Conservation (phyloP, 2,797 vertebrate genomes). For the Smutsia temminckii region DNA sequence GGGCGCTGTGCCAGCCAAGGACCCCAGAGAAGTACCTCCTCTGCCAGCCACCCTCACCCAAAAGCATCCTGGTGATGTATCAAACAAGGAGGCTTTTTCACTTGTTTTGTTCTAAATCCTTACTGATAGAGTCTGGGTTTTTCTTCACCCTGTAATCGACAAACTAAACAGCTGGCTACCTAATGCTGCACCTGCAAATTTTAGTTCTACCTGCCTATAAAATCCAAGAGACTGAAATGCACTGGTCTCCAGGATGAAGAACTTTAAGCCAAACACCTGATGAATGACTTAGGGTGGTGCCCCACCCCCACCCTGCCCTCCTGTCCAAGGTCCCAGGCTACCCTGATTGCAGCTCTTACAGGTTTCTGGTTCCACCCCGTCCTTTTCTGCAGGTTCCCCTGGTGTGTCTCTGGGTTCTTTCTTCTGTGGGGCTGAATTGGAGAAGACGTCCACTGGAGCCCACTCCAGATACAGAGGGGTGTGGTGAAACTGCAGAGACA, state of each 20-base stretch:
- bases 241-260: not conserved
- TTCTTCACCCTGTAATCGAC: not conserved
- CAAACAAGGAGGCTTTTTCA: not conserved
- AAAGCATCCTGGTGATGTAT: fast-evolving
- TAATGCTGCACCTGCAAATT: fast-evolving
- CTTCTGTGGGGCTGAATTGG: conserved; percentile 77
- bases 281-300: fast-evolving
- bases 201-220: fast-evolving
- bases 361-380: not conserved
- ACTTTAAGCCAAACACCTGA: no score
- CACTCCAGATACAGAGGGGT: conserved; percentile 95
- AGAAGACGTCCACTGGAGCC: conserved; percentile 94
- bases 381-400: not conserved
- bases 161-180: not conserved
- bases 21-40: fast-evolving
- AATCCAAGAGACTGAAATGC: not conserved
- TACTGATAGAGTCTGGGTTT: fast-evolving
- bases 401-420: not conserved
- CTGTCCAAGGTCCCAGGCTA: fast-evolving
- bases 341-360: conserved; percentile 46
- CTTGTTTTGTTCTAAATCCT: not conserved
- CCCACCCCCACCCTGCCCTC: fast-evolving
- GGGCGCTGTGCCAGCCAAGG: not conserved
- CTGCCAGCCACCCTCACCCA: no score
- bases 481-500: conserved; percentile 91